Evolutionary conservation across 1,140 invertebrate species (phyloP), one percentile per base, ranked within the genome.

Genomic region (Atopsyche davidsoni): DNA sequence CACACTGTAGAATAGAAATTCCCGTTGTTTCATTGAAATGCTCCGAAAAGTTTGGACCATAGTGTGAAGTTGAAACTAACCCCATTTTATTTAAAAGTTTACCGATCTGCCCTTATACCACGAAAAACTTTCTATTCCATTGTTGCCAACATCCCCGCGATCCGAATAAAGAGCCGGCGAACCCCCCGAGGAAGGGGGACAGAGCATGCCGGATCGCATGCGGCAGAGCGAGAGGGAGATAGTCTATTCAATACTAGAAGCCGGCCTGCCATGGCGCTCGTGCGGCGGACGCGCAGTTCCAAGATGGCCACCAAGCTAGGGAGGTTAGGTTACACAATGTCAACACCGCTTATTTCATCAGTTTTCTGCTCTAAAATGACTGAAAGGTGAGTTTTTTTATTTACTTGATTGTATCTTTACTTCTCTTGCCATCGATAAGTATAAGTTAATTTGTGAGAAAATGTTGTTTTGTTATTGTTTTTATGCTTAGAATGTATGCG

Each of bases 81-180:
- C 42, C 50, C 42, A 38, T 52, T 52, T 52, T 52, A 46, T 28
- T 9, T 28, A 21, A 39, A 44, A 50, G 2, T 36, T 25, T 21
- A 39, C 24, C 14, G 22, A 42, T 24, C 35, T 56, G 36, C 46
- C 46, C 32, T 42, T 47, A 38, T 49, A 52, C 55, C 50, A 46
- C 50, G 55, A 57, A 57, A 48, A 57, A 57, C 55, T 57, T 57
- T 57, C 55, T 50, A 23, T 24, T 53, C 55, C 40, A 53, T 57
- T 57, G 55, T 57, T 51, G 11, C n/a, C n/a, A 21, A 42, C 24
- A n/a, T 21, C 39, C 46, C 39, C 25, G n/a, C 24, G 13, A 24
- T 17, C 21, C 16, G 44, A 32, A 22, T n/a, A n/a, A n/a, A n/a
- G n/a, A n/a, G n/a, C 7, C 40, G 13, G 13, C 36, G 18, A 13